Percentiles rank a stretch among this genome's conserved stretches.
phyloP scores from a whole-genome alignment of 2,113 vertebrate genomes.

The Callopanchax toddi region DNA sequence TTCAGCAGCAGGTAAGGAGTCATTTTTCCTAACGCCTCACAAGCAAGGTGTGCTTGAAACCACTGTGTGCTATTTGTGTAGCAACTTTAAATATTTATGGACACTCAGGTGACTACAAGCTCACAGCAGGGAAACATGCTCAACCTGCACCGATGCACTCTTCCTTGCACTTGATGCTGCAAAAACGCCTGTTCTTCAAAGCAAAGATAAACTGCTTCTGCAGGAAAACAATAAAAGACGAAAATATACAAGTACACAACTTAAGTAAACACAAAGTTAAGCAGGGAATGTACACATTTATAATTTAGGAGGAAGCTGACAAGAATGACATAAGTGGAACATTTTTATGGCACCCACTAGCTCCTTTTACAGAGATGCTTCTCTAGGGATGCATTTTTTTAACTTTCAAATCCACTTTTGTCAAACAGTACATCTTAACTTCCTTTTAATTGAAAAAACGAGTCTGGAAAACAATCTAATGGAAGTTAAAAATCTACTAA shows the following conservation, averaged over 20 bases:
- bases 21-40: neutral
- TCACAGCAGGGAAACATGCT: constrained; percentile 7
- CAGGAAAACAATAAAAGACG: neutral
- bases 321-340: constrained; percentile 1
- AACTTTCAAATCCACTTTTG: neutral
- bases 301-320: constrained; percentile 1
- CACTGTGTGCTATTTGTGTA: neutral
- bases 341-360: constrained; percentile 10
- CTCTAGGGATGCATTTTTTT: neutral
- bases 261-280: constrained; percentile 4
- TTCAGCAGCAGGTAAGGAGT: neutral
- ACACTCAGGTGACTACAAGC: constrained; percentile 6
- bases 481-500: neutral
- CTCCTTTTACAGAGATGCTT: neutral
- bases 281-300: neutral
- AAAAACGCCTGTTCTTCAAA: neutral
- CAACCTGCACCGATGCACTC: neutral
- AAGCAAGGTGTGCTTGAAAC: constrained; percentile 16
- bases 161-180: neutral
- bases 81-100: constrained; percentile 10
- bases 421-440: constrained; percentile 4
- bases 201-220: neutral
- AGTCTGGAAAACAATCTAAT: neutral
- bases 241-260: neutral
- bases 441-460: neutral